Percentiles rank a stretch among this genome's conserved stretches.
Evolutionary conservation across 2,113 vertebrate genomes (phyloP).

Genomic region (Spizaetus ornatus): DNA sequence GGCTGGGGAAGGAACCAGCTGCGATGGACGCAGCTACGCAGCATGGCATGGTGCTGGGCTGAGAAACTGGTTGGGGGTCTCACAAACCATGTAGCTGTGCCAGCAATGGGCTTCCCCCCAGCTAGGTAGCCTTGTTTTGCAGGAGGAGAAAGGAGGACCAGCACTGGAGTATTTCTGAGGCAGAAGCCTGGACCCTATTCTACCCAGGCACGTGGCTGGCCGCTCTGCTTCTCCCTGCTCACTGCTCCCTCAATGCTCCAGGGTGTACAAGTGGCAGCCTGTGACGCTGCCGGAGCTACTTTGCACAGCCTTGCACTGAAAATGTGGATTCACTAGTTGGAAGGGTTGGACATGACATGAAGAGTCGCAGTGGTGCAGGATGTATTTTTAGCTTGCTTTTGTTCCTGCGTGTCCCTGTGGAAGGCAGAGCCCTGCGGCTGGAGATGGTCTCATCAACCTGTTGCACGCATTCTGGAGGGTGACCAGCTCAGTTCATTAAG

Average conservation of each 20-base stretch:
- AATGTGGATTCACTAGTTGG: background rate
- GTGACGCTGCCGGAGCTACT: background rate
- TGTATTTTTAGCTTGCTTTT: background rate
- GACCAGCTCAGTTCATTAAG: background rate
- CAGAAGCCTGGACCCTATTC: background rate
- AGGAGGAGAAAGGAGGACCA: background rate
- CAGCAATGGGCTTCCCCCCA: background rate
- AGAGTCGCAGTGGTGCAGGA: background rate
- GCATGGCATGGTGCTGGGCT: background rate
- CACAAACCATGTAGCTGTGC: background rate
- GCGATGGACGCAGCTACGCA: background rate
- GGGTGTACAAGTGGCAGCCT: background rate
- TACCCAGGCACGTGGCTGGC: rapidly evolving
- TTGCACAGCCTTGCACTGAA: background rate
- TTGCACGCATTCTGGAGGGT: background rate
- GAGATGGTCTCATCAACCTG: background rate
- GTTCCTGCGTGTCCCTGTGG: background rate
- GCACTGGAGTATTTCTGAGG: background rate
- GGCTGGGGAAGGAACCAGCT: background rate
- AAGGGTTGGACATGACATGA: background rate
- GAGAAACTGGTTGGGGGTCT: background rate
- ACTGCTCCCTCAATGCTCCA: background rate
- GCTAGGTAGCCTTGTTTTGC: background rate
- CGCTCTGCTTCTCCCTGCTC: background rate
- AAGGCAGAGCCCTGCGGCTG: background rate